Conservation (phyloP, 2,113 vertebrate species). For the Passerina amoena region DNA sequence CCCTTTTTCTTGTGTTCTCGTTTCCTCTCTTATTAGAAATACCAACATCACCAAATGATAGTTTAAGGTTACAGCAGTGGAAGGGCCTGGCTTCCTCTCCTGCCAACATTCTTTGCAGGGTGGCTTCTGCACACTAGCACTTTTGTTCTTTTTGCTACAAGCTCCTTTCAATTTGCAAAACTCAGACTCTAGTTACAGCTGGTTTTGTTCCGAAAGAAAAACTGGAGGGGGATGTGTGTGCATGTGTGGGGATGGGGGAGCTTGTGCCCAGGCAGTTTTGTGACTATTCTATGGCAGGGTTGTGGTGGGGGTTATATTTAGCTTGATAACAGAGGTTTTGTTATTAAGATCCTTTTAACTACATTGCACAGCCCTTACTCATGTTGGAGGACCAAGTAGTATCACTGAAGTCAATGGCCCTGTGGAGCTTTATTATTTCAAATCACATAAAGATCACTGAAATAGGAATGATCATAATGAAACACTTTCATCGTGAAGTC, state of each 20-base stretch:
- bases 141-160: slow-evolving; percentile 60
- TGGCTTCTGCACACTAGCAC: slow-evolving; percentile 45
- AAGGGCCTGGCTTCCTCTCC: slow-evolving; percentile 45
- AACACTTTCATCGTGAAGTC: slow-evolving; percentile 40
- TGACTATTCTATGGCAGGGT: neutral
- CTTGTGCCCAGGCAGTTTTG: neutral
- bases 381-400: slow-evolving; percentile 9
- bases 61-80: slow-evolving; percentile 60
- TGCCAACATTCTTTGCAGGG: slow-evolving; percentile 64
- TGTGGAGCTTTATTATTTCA: slow-evolving; percentile 50
- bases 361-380: slow-evolving; percentile 38
- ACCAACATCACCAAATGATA: slow-evolving; percentile 57
- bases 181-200: slow-evolving; percentile 57
- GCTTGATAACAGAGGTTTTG: slow-evolving; percentile 41
- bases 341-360: slow-evolving; percentile 28
- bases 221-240: neutral
- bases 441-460: slow-evolving; percentile 43
- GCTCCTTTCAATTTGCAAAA: slow-evolving; percentile 55
- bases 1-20: neutral
- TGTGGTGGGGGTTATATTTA: slow-evolving; percentile 5
- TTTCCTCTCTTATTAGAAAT: slow-evolving; percentile 43
- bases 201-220: slow-evolving; percentile 54
- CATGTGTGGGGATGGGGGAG: neutral
- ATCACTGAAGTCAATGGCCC: slow-evolving; percentile 35
- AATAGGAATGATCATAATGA: slow-evolving; percentile 35